These are phyloP conservation scores for Aegotheles bennettii DNA, from an alignment of 2,113 vertebrate species.

Conservation along the genomic window DNA sequence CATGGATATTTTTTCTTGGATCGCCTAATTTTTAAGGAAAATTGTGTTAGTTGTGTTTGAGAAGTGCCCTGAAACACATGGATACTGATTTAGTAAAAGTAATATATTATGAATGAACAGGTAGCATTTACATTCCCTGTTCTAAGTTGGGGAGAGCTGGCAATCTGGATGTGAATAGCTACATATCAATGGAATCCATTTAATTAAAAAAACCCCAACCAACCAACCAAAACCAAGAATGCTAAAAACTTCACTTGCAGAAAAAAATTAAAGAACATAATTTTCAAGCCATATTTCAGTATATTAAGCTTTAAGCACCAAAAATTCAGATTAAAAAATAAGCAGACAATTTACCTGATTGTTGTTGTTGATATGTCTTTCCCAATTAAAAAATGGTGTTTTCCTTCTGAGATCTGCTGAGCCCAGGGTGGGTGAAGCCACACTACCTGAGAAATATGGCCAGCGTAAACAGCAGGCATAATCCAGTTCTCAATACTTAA, in stretches of 20 bases:
- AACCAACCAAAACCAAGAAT: neutral
- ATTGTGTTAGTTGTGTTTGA: neutral
- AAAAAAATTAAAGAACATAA: neutral
- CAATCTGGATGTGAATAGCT: neutral
- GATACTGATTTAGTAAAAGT: neutral
- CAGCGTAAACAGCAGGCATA: slow-evolving; percentile 96
- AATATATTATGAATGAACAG: neutral
- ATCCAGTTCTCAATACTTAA: slow-evolving; percentile 99
- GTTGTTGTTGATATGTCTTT: slow-evolving; percentile 92
- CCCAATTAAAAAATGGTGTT: slow-evolving; percentile 86
- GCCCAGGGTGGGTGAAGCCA: slow-evolving; percentile 96
- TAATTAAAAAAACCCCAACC: neutral
- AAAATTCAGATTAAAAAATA: neutral
- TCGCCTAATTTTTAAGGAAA: neutral
- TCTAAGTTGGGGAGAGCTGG: neutral
- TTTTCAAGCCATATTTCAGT: neutral
- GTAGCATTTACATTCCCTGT: neutral
- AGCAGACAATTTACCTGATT: slow-evolving; percentile 81
- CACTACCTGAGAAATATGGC: slow-evolving; percentile 87
- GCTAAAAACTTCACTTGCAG: neutral
- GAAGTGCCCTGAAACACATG: neutral
- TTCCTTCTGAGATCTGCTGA: slow-evolving; percentile 91
- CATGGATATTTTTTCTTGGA: neutral
- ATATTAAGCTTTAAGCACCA: neutral
- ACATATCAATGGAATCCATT: neutral